Conservation (phyloP, 2,113 vertebrate species). For the Zeus faber region DNA sequence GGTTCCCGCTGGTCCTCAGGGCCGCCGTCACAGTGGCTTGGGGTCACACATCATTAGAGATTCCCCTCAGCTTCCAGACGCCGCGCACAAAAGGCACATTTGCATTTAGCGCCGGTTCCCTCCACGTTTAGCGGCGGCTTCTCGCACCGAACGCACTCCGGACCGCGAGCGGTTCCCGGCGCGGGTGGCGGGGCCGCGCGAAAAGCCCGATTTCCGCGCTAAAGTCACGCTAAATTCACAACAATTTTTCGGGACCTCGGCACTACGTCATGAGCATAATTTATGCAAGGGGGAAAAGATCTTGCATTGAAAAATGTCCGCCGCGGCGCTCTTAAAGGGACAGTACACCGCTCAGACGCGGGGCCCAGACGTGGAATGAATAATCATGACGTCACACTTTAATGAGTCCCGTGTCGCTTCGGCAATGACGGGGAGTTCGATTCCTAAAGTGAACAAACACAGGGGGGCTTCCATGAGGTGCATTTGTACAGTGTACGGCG, state of each 20-base stretch:
- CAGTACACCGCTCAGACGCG: constrained; percentile 16
- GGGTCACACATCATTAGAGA: constrained; percentile 81
- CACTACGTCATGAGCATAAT: constrained; percentile 99
- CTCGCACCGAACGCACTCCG: too few species aligned
- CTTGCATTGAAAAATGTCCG: constrained; percentile 84
- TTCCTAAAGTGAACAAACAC: too few species aligned
- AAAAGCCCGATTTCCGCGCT: constrained; percentile 45
- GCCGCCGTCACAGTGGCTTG: constrained; percentile 78
- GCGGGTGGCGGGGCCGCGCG: constrained; percentile 41
- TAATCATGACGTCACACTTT: too few species aligned
- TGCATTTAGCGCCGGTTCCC: too few species aligned
- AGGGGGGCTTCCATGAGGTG: too few species aligned
- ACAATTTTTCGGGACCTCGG: constrained; percentile 86
- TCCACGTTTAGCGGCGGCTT: too few species aligned
- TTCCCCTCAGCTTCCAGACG: constrained; percentile 82
- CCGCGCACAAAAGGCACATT: constrained; percentile 81
- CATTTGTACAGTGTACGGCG: too few species aligned
- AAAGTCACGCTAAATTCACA: constrained; percentile 72
- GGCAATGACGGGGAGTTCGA: too few species aligned
- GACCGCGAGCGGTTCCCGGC: too few species aligned
- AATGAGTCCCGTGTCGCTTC: too few species aligned
- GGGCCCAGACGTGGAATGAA: too few species aligned
- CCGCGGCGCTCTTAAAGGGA: constrained; percentile 79
- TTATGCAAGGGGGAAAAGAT: constrained; percentile 88
- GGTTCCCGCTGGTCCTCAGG: constrained; percentile 66